Evolutionary conservation across 1,140 invertebrate genomes (phyloP).

Genomic region (Polyergus mexicanus): DNA sequence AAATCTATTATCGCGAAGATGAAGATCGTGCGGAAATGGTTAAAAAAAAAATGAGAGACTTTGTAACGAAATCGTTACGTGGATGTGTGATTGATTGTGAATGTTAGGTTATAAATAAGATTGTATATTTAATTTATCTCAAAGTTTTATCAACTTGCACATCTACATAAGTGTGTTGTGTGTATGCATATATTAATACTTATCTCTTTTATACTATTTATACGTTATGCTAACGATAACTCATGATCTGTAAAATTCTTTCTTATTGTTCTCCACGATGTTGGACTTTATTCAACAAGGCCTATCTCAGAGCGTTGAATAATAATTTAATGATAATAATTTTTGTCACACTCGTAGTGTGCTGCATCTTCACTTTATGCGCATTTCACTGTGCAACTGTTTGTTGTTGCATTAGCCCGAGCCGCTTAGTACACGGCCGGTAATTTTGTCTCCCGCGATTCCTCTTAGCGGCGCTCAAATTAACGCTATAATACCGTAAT

Average conservation of each 20-base stretch:
- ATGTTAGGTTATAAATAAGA: neutral
- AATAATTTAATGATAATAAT: constrained; percentile 8
- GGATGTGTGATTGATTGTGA: neutral
- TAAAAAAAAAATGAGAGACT: neutral
- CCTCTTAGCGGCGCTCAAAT: constrained; percentile 56
- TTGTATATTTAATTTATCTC: neutral
- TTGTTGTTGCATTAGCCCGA: constrained; percentile 7
- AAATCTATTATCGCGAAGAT: constrained; percentile 20
- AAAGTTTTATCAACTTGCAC: neutral
- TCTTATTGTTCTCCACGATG: neutral
- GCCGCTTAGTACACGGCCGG: constrained; percentile 8
- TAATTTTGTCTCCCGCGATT: constrained; percentile 56
- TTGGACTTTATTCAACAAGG: too few relatives aligned
- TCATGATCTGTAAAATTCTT: neutral
- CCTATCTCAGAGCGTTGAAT: neutral
- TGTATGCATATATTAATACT: neutral
- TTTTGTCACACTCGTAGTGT: neutral
- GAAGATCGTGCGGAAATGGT: neutral
- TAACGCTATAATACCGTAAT: constrained; percentile 57
- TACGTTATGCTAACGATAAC: neutral
- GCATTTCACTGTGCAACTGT: constrained; percentile 6
- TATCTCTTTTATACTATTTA: neutral
- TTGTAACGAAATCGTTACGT: too few relatives aligned
- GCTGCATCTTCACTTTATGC: neutral
- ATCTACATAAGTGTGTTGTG: neutral